Evolutionary conservation across 2,113 vertebrate genomes (phyloP).

Genomic region (Neogale vison): DNA sequence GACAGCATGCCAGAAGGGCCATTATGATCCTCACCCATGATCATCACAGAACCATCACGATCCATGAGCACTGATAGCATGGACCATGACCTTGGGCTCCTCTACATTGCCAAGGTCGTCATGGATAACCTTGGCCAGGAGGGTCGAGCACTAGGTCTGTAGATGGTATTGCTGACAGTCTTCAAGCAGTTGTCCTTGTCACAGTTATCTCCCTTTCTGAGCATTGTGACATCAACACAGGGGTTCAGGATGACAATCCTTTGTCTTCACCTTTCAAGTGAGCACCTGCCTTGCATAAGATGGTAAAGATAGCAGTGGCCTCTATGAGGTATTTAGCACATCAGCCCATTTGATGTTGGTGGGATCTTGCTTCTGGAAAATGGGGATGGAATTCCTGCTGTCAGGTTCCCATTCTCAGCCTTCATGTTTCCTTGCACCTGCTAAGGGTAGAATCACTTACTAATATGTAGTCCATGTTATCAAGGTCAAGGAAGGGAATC

Average conservation of each 20-base stretch:
- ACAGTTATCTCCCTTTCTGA: slow-evolving; percentile 93
- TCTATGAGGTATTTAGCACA: slow-evolving; percentile 90
- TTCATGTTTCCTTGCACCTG: slow-evolving; percentile 88
- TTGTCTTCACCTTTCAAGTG: slow-evolving; percentile 93
- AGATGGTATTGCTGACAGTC: slow-evolving; percentile 93
- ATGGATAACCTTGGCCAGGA: slow-evolving; percentile 92
- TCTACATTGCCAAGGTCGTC: slow-evolving; percentile 92
- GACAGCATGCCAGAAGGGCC: slow-evolving; percentile 92
- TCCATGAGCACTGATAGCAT: slow-evolving; percentile 90
- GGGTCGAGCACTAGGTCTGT: slow-evolving; percentile 93
- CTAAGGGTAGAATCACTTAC: slow-evolving; percentile 93
- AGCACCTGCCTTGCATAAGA: slow-evolving; percentile 90
- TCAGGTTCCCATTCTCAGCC: slow-evolving; percentile 90
- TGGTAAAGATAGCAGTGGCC: slow-evolving; percentile 92
- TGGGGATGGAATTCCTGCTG: slow-evolving; percentile 85
- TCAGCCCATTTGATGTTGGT: slow-evolving; percentile 90
- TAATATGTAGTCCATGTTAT: slow-evolving; percentile 95
- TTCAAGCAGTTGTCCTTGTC: slow-evolving; percentile 90
- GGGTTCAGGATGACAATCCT: slow-evolving; percentile 92
- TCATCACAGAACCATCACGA: background rate
- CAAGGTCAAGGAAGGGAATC: slow-evolving; percentile 95
- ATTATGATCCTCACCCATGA: slow-evolving; percentile 82
- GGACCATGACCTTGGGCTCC: slow-evolving; percentile 94
- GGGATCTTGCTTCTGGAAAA: slow-evolving; percentile 93
- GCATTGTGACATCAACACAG: slow-evolving; percentile 92